A percentile compares a stretch with the other conserved stretches of the same genome.
phyloP scores from a whole-genome alignment of 1,140 invertebrate genomes.

The Microvelia longipes region DNA sequence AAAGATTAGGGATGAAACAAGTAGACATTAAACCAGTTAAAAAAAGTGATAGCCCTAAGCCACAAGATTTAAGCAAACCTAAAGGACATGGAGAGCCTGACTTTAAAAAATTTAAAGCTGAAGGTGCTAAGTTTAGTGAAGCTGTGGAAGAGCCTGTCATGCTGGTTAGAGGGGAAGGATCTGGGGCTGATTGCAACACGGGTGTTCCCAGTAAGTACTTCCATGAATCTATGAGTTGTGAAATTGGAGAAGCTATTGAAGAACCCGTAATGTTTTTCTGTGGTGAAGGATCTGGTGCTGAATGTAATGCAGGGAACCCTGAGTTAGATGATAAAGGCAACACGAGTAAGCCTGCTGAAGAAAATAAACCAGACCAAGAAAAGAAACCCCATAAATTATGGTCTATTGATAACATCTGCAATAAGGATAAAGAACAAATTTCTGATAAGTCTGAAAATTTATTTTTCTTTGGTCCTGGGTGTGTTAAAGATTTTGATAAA shows the following conservation, averaged over 20 bases:
- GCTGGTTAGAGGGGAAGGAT: constrained; percentile 52
- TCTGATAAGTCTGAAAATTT: neutral
- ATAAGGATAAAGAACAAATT: neutral
- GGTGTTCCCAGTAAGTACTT: constrained; percentile 36
- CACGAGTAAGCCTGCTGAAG: neutral
- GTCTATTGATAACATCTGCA: neutral
- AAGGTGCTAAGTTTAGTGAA: constrained; percentile 39
- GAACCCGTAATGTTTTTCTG: constrained; percentile 50
- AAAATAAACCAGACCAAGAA: neutral
- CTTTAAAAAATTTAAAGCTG: neutral
- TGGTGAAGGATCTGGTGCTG: constrained; percentile 49
- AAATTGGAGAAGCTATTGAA: constrained; percentile 47
- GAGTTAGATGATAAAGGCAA: constrained; percentile 17
- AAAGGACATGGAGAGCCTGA: neutral
- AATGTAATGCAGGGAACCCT: constrained; percentile 49
- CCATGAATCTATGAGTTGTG: neutral
- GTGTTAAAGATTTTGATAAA: neutral
- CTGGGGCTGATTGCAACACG: constrained; percentile 49
- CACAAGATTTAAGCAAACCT: neutral
- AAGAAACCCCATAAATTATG: neutral
- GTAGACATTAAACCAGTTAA: neutral
- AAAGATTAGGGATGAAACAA: neutral
- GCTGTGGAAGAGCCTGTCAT: constrained; percentile 54
- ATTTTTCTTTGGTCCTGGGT: neutral
- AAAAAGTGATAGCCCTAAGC: neutral